Evolutionary conservation across 1,140 invertebrate genomes (phyloP), one percentile per base, ranked within the genome.

Genomic region (Drosophila ambigua): DNA sequence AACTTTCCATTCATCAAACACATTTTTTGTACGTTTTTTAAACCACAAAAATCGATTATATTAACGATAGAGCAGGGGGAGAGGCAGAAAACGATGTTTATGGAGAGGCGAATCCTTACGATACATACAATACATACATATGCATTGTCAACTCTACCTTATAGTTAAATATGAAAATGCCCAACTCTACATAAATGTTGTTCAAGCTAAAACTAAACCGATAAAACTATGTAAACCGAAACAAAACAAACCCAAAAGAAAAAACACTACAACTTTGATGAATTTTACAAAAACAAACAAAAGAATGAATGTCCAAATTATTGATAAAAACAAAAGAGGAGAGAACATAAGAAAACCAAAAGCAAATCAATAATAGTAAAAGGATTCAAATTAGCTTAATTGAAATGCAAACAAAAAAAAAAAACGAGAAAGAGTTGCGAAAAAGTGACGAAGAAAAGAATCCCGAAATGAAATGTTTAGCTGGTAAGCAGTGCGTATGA

Each of bases 161-260:
- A 79, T 82, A 83, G 80, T 72, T 84, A 76, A 83, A 83, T 79
- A 74, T 76, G 60, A 77, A 20, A 68, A 77, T 45, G 55, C 83
- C 75, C 77, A 82, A 79, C 57, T 79, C 83, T 76, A 88, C 74
- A 87, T 87, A 63, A 88, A 88, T 87, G 83, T 87, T 88, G 83
- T 87, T 87, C 67, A 83, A 79, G 83, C 78, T 50, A 72, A 67
- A 74, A 79, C 23, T 49, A 65, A 57, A 77, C 58, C 45, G 50
- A 49, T 62, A 79, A 79, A 66, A 39, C 35, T 61, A 69, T 57
- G 64, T 50, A 61, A 65, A 51, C 43, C 28, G 20, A 53, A 45
- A 44, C 9, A 41, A 55, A 69, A 58, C 15, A 54, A 71, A 71
- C 59, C 82, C 82, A 77, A 77, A 78, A 66, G 13, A 9, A 24